Evolutionary conservation across 2,797 vertebrate genomes (phyloP).

Genomic region (Lateolabrax maculatus): DNA sequence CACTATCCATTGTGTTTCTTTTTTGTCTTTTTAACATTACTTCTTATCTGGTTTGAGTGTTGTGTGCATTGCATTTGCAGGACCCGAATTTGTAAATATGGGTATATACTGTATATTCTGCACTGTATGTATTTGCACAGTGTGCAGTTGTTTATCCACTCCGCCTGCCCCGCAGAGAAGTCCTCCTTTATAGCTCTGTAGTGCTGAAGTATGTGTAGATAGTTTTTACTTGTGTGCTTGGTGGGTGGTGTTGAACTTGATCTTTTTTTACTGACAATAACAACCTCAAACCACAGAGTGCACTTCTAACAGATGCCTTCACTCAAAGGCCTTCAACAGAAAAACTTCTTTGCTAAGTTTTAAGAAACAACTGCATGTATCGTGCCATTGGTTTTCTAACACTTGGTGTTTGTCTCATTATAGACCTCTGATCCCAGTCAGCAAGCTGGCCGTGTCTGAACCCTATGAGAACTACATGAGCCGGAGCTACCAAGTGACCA

Average conservation of each 20-base stretch:
- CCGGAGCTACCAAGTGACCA: constrained; percentile 95
- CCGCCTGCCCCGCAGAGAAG: not conserved
- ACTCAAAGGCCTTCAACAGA: not conserved
- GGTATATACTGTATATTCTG: not conserved
- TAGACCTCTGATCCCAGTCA: constrained; percentile 95
- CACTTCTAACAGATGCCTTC: not conserved
- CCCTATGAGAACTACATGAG: constrained; percentile 95
- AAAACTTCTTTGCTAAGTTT: too few relatives aligned
- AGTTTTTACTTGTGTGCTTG: not conserved
- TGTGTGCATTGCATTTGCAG: too few relatives aligned
- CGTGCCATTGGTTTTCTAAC: not conserved
- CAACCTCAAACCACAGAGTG: not conserved
- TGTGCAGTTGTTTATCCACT: not conserved
- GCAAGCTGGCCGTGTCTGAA: constrained; percentile 92
- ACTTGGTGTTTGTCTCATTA: constrained; percentile 4
- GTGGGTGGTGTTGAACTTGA: too few relatives aligned
- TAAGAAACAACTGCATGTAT: too few relatives aligned
- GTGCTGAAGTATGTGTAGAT: not conserved
- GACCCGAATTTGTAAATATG: too few relatives aligned
- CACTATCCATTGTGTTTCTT: too few relatives aligned
- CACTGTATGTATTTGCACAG: not conserved
- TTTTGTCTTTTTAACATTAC: too few relatives aligned
- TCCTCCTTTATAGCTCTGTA: not conserved
- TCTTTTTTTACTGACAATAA: not conserved
- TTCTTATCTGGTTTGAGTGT: too few relatives aligned